Percentiles rank a stretch among this genome's conserved stretches.
Evolutionary conservation across 2,797 vertebrate species (phyloP).

Genomic region (Pitangus sulphuratus): DNA sequence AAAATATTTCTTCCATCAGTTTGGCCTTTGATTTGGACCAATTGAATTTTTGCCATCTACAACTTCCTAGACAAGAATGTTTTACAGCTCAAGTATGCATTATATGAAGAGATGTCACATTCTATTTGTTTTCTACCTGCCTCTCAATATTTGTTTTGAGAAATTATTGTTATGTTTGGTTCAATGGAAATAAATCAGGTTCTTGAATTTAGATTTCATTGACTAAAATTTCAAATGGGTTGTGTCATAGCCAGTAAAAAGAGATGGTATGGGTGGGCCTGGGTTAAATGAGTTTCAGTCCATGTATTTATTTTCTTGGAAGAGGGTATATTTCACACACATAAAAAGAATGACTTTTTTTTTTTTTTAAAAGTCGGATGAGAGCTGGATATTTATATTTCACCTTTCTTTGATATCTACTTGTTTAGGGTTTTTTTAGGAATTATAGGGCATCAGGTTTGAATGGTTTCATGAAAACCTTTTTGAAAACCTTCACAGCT

Average conservation of each 20-base stretch:
- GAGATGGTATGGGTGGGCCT: neutral
- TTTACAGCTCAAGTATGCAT: neutral
- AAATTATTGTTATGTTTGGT: neutral
- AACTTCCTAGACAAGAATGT: neutral
- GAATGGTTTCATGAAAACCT: neutral
- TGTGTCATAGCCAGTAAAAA: neutral
- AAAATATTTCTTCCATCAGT: neutral
- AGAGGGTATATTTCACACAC: neutral
- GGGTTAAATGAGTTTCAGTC: neutral
- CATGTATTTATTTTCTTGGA: neutral
- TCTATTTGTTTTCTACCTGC: neutral
- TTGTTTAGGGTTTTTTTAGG: neutral
- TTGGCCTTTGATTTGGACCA: neutral
- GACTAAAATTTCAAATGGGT: neutral
- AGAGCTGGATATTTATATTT: neutral
- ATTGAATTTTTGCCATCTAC: neutral
- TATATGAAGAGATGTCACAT: neutral
- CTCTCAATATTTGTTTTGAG: neutral
- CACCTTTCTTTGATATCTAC: neutral
- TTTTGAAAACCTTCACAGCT: neutral
- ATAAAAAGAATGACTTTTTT: neutral
- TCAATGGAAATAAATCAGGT: neutral
- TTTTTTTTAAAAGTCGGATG: neutral
- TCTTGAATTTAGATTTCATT: neutral
- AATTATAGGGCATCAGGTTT: neutral